A percentile compares a stretch with the other conserved stretches of the same genome.
Evolutionary conservation across 2,888 invertebrate species (phyloP).

Genomic region (Macropis europaea): DNA sequence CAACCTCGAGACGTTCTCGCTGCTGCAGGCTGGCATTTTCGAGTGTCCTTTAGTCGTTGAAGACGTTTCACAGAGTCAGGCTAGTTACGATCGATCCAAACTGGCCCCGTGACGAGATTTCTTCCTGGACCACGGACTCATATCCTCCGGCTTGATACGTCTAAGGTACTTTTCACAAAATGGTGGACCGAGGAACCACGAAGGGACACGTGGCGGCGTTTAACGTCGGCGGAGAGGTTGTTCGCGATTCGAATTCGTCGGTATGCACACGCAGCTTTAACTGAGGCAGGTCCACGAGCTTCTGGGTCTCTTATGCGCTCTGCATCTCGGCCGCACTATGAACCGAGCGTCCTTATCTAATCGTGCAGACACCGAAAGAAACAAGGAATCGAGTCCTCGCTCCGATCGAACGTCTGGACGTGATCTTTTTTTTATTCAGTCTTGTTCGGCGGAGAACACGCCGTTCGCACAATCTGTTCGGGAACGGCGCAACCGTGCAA

Average conservation of each 20-base stretch:
- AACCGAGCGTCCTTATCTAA: constrained; percentile 77
- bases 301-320: constrained; percentile 77
- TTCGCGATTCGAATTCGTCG: constrained; percentile 53
- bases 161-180: background rate
- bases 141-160: constrained; percentile 11
- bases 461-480: too few relatives aligned
- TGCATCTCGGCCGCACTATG: constrained; percentile 77
- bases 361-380: constrained; percentile 67
- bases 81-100: background rate
- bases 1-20: constrained; percentile 83
- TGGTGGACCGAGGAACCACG: too few relatives aligned
- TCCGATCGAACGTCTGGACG: constrained; percentile 30
- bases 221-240: background rate
- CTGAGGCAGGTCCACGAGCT: constrained; percentile 69
- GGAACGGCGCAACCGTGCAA: too few relatives aligned
- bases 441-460: background rate
- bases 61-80: background rate
- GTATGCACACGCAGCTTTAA: constrained; percentile 71
- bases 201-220: too few relatives aligned
- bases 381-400: constrained; percentile 59
- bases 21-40: constrained; percentile 85
- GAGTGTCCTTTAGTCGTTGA: background rate
- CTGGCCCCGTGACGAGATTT: constrained; percentile 1
- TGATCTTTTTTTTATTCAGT: constrained; percentile 3
- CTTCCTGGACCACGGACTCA: constrained; percentile 23